These are phyloP conservation scores for Rissa tridactyla DNA, from an alignment of 2,113 vertebrate species.

Conservation along the genomic window DNA sequence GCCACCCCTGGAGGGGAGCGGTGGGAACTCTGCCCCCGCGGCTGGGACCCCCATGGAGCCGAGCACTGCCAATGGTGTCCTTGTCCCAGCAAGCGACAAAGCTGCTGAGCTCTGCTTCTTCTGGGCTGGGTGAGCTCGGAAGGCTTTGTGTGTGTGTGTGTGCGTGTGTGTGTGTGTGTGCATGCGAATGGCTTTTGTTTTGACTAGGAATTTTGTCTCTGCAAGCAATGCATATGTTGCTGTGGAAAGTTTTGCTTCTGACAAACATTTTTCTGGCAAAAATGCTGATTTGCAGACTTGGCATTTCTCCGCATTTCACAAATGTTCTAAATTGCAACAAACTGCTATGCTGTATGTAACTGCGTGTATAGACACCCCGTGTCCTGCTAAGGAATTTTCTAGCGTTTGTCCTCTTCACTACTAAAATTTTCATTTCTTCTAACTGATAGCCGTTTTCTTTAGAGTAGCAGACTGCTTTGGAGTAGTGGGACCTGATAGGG, in stretches of 20 bases:
- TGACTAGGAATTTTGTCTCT: neutral
- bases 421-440: neutral
- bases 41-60: neutral
- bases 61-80: fast-evolving
- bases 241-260: neutral
- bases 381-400: neutral
- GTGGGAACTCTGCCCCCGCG: neutral
- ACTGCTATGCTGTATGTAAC: neutral
- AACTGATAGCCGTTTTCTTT: neutral
- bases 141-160: neutral
- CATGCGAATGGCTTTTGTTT: neutral
- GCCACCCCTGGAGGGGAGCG: neutral
- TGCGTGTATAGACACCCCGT: neutral
- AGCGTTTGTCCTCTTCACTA: neutral
- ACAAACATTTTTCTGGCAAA: slow-evolving; percentile 13
- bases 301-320: neutral
- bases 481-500: neutral
- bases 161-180: neutral
- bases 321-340: neutral
- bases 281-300: neutral
- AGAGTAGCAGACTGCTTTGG: neutral
- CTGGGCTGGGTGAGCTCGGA: neutral
- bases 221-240: neutral
- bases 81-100: neutral
- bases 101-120: neutral